phyloP scores from a whole-genome alignment of 2,113 vertebrate species.

The Neomonachus schauinslandi region DNA sequence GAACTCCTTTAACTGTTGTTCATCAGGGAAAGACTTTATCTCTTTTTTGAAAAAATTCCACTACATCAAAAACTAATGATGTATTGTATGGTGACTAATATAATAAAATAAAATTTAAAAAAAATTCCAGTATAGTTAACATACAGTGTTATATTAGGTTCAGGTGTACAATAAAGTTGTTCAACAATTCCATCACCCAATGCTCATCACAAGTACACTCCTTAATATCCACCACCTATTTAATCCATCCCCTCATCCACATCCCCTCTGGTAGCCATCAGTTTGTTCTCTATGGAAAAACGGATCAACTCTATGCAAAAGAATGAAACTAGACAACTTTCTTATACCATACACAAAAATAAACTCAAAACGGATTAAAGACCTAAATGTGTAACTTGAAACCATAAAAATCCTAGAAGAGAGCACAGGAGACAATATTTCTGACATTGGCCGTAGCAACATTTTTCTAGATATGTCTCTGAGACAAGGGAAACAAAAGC shows the following conservation, averaged over 20 bases:
- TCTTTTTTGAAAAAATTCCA: background rate
- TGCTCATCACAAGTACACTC: background rate
- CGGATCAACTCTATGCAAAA: no score
- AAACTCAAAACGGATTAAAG: background rate
- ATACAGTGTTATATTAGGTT: background rate
- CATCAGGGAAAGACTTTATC: background rate
- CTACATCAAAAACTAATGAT: no score
- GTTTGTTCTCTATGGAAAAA: background rate
- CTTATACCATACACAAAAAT: background rate
- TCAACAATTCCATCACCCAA: background rate
- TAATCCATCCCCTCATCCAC: background rate
- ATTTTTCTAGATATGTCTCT: background rate
- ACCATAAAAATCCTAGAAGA: background rate
- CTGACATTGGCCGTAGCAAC: background rate
- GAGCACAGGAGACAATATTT: background rate
- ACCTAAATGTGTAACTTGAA: background rate
- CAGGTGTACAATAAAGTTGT: background rate
- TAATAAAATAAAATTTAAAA: no score
- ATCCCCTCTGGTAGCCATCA: background rate
- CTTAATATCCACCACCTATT: background rate
- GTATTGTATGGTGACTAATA: no score
- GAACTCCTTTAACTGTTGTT: background rate
- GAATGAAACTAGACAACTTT: no score
- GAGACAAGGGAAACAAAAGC: background rate
- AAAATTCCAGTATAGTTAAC: background rate